Base-by-base conservation (phyloP, 2,888 invertebrate genomes). In the Aleiodes leptofemur region DNA sequence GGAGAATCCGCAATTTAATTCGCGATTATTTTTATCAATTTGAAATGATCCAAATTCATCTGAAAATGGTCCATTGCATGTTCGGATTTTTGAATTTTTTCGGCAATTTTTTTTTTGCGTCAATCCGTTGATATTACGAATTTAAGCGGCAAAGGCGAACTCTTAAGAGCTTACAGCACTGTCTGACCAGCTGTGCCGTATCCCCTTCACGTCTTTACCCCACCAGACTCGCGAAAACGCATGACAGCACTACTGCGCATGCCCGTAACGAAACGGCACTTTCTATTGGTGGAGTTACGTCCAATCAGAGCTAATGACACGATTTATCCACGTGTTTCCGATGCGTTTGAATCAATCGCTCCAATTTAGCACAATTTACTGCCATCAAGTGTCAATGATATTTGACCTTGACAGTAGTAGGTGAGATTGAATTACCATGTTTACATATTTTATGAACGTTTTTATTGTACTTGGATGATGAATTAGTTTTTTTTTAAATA, bases 281-380 rank as follows among this genome's bases (percentile, higher is more conserved):
- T 8, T 3, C 7, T 8, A 43, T 43, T 43, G 43, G 43, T 3
- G 1, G 11, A 43, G 43, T 8, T 3, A 7, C 16, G 4, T 8
- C 64, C 43, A 43, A 64, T 64, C 43, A 16, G 23, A 16, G 2
- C 1, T 3, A 5, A 43, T 64, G 16, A 23, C 13, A 64, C 64
- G 16, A 43, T 43, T 43, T 3, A 23, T 48, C 48, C 64, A 64
- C 64, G 64, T 64, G 64, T 43, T 64, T 43, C 55, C 38, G 16
- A 38, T 7, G 43, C 38, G 48, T 64, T 64, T 64, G 64, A 64
- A 64, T 56, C 9, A 11, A 56, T 56, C 56, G 9, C 9, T 56
- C 9, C 56, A 56, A 64, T 64, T 64, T 43, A 48, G 16, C 7
- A 23, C 11, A 64, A 43, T 43, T 43, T 43, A 43, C 43, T 43